A percentile compares a stretch with the other conserved stretches of the same genome.
These are phyloP conservation scores for Silurus lanzhouensis DNA, from an alignment of 2,797 vertebrate species.

Conservation along the genomic window DNA sequence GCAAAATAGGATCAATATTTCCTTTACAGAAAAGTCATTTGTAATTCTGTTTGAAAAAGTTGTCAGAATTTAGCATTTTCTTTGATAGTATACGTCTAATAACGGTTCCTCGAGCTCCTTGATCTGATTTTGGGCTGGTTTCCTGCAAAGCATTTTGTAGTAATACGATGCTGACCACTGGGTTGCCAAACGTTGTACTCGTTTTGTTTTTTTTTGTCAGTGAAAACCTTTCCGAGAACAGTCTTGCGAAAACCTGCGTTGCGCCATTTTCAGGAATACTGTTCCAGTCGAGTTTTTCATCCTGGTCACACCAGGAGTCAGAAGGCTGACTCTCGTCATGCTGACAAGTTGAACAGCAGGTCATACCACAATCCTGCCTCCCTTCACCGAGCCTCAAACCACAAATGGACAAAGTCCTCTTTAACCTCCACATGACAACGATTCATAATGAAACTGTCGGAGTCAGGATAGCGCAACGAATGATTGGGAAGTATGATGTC, in stretches of 20 bases:
- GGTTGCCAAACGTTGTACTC: background rate
- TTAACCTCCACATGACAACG: constrained; percentile 13
- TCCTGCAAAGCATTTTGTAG: background rate
- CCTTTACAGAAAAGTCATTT: background rate
- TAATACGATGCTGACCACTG: background rate
- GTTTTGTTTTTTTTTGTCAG: background rate
- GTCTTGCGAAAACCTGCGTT: constrained; percentile 7
- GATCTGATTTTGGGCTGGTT: background rate
- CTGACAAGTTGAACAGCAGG: constrained; percentile 38
- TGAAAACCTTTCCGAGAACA: background rate
- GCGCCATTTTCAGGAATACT: background rate
- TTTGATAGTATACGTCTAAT: background rate
- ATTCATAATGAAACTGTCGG: constrained; percentile 16
- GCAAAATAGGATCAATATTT: background rate
- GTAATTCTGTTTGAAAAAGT: background rate
- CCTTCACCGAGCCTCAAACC: background rate
- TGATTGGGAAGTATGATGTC: constrained; percentile 17
- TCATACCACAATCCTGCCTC: constrained; percentile 32
- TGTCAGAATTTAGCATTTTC: background rate
- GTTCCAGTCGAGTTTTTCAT: background rate
- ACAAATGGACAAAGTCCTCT: constrained; percentile 35
- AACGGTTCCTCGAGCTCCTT: background rate
- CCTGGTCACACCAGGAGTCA: background rate
- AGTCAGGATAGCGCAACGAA: background rate
- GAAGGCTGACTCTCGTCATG: constrained; percentile 23